phyloP scores from a whole-genome alignment of 2,888 invertebrate species.

The Malachius bipustulatus region DNA sequence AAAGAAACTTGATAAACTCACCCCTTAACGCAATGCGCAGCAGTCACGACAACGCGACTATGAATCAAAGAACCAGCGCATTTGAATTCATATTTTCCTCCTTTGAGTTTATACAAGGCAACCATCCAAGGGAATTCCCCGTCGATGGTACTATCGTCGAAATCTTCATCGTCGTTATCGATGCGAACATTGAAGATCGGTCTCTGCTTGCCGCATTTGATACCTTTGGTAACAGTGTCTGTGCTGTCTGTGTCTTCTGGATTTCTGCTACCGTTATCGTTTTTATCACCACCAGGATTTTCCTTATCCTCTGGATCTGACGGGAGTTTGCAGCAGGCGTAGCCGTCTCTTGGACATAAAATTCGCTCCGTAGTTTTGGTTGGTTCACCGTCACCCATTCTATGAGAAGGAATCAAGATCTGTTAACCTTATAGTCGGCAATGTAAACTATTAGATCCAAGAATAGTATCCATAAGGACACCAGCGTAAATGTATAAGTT shows the following conservation, averaged over 20 bases:
- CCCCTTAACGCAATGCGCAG: slow-evolving; percentile 56
- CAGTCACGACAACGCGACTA: slow-evolving; percentile 57
- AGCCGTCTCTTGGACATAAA: not conserved
- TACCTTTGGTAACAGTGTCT: not conserved
- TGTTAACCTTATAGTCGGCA: no score
- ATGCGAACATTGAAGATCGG: not conserved
- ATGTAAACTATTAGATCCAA: no score
- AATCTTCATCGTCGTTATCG: not conserved
- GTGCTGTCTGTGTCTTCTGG: not conserved
- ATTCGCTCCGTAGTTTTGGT: not conserved
- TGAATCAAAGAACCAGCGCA: slow-evolving; percentile 70
- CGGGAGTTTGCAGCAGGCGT: not conserved
- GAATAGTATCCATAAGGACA: no score
- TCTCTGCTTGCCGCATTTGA: not conserved
- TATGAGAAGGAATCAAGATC: no score
- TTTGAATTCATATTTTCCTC: slow-evolving; percentile 40
- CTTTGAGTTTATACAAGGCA: slow-evolving; percentile 11
- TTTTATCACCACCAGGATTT: not conserved
- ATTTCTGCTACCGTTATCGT: not conserved
- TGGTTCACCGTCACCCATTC: no score
- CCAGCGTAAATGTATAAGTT: no score
- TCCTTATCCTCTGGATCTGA: not conserved
- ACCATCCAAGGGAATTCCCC: slow-evolving; percentile 3
- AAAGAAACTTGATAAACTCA: no score
- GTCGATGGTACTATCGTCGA: not conserved